Conservation (phyloP, 2,113 vertebrate genomes). For the Callaeas wilsoni region DNA sequence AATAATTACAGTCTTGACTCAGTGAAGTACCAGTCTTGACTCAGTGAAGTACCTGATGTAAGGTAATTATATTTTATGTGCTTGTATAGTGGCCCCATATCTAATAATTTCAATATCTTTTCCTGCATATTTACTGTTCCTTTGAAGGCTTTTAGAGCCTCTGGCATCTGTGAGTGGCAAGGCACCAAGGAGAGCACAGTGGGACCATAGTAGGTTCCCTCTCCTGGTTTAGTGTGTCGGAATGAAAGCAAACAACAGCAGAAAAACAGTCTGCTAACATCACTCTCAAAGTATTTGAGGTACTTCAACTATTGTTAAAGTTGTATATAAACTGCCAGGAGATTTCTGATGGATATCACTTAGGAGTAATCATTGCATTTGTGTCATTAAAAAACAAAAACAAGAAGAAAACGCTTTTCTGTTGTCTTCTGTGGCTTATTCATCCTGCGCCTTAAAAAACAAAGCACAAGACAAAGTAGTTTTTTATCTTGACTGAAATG, state of each 20-base stretch:
- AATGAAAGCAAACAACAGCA: not conserved
- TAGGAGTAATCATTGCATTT: not conserved
- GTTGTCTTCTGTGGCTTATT: slow-evolving; percentile 6
- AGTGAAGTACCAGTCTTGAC: slow-evolving; percentile 5
- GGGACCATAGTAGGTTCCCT: fast-evolving
- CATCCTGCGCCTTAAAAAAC: slow-evolving; percentile 2
- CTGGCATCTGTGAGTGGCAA: not conserved
- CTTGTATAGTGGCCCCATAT: not conserved
- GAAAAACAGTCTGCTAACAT: not conserved
- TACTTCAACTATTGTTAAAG: not conserved
- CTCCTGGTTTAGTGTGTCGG: not conserved
- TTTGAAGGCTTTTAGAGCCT: not conserved
- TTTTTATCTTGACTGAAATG: slow-evolving; percentile 25
- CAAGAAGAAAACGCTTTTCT: not conserved
- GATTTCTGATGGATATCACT: not conserved
- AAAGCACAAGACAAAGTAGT: not conserved
- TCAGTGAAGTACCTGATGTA: slow-evolving; percentile 4
- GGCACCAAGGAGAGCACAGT: not conserved
- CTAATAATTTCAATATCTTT: not conserved
- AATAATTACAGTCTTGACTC: slow-evolving; percentile 24
- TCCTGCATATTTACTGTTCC: not conserved
- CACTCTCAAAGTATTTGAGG: not conserved
- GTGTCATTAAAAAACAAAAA: not conserved
- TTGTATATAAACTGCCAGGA: not conserved
- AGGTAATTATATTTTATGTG: not conserved